A percentile compares a stretch with the other conserved stretches of the same genome.
phyloP scores from a whole-genome alignment of 2,797 vertebrate species.

The Oreortyx pictus region DNA sequence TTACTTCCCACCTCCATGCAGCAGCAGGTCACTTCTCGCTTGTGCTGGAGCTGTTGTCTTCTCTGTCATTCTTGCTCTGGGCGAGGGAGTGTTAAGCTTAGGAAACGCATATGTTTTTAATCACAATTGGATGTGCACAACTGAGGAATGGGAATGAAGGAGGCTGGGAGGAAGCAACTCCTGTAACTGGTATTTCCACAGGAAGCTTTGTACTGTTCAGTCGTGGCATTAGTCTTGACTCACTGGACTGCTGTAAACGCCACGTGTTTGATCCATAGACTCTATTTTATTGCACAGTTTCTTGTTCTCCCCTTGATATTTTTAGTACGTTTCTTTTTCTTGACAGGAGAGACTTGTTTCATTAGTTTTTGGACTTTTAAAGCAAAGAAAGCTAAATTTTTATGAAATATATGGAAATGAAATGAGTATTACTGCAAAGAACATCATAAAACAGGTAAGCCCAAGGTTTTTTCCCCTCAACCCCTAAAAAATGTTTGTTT shows the following conservation, averaged over 20 bases:
- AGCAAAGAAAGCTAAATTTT: conserved; percentile 96
- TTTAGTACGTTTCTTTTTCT: conserved; percentile 2
- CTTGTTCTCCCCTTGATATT: neutral
- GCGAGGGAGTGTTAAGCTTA: neutral
- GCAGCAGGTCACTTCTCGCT: neutral
- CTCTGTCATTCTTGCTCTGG: neutral
- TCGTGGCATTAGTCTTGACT: neutral
- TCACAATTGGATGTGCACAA: neutral
- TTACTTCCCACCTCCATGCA: neutral
- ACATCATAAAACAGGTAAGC: conserved; percentile 91
- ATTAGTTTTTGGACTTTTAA: conserved; percentile 93
- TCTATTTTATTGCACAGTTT: neutral
- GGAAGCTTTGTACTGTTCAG: neutral
- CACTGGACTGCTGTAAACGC: neutral
- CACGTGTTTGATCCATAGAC: neutral
- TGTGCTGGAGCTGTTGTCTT: neutral
- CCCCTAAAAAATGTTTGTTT: neutral
- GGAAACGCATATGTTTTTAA: neutral
- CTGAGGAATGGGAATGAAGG: neutral
- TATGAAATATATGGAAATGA: conserved; percentile 95
- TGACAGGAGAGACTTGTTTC: conserved; percentile 92
- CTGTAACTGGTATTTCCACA: neutral
- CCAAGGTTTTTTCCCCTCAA: neutral
- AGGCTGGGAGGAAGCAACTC: neutral
- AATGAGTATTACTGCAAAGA: conserved; percentile 91